These are phyloP conservation scores for Tanaodytes sp. DNA, from an alignment of 2,888 invertebrate species.

Conservation along the genomic window DNA sequence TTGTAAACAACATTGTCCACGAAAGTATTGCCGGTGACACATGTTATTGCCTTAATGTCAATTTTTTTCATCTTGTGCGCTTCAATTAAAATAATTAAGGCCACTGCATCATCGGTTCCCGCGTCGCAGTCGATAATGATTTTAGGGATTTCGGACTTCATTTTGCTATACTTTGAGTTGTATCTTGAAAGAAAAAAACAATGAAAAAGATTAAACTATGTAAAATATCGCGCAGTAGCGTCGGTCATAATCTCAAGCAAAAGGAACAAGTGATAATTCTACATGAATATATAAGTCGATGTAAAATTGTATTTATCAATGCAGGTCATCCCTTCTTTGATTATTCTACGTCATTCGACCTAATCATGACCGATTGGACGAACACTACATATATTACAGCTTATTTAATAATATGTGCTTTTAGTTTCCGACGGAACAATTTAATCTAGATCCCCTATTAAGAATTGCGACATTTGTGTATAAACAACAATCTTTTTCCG, in stretches of 20 bases:
- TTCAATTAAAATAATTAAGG: conserved; percentile 76
- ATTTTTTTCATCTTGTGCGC: conserved; percentile 74
- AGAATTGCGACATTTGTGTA: conserved; percentile 20
- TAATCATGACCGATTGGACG: conserved; percentile 39
- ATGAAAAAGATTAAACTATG: too few relatives aligned
- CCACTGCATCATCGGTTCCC: conserved; percentile 80
- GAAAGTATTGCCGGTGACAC: conserved; percentile 82
- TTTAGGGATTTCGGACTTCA: conserved; percentile 57
- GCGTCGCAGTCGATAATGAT: conserved; percentile 78
- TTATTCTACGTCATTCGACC: conserved; percentile 34
- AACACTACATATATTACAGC: not conserved
- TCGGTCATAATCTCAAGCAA: too few relatives aligned
- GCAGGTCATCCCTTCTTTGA: conserved; percentile 27
- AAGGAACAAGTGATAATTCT: too few relatives aligned
- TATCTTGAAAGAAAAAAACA: too few relatives aligned
- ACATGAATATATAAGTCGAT: too few relatives aligned
- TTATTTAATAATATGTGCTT: conserved; percentile 13
- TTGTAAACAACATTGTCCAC: conserved; percentile 81
- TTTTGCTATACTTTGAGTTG: too few relatives aligned
- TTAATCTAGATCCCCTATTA: conserved; percentile 35
- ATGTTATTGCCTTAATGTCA: conserved; percentile 81
- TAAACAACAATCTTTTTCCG: too few relatives aligned
- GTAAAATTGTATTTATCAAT: conserved; percentile 25
- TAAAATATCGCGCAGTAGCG: too few relatives aligned
- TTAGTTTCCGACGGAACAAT: conserved; percentile 20